Conservation (phyloP, 2,888 invertebrate genomes). For the Hydrotaea cyrtoneurina region DNA sequence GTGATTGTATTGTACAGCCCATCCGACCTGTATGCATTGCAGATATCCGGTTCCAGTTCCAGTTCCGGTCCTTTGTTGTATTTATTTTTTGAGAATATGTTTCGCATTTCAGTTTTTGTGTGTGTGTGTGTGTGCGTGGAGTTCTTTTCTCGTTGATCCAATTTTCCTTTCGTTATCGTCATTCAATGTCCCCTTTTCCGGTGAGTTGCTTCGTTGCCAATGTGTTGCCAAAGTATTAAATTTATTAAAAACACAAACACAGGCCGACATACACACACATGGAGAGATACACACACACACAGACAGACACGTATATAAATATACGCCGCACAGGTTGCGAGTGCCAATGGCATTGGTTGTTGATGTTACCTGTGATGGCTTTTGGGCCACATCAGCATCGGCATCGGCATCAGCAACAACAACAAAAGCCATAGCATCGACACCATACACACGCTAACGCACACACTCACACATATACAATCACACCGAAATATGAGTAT, state of each 20-base stretch:
- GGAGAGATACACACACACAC: slow-evolving; percentile 23
- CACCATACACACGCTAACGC: neutral
- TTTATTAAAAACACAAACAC: slow-evolving; percentile 59
- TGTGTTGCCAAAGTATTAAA: slow-evolving; percentile 66
- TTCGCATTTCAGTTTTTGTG: neutral
- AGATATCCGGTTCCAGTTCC: slow-evolving; percentile 26
- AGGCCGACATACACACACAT: slow-evolving; percentile 1
- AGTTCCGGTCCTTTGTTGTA: neutral
- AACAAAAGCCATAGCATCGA: slow-evolving; percentile 16
- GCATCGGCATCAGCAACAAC: slow-evolving; percentile 1
- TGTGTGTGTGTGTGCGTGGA: slow-evolving; percentile 34
- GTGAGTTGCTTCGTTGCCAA: slow-evolving; percentile 58
- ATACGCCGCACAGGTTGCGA: slow-evolving; percentile 56
- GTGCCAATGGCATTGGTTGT: slow-evolving; percentile 60
- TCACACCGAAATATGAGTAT: slow-evolving; percentile 21
- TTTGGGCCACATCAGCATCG: slow-evolving; percentile 55
- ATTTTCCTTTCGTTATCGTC: slow-evolving; percentile 64
- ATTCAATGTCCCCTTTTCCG: slow-evolving; percentile 44
- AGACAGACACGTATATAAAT: neutral
- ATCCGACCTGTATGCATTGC: neutral
- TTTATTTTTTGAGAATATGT: neutral
- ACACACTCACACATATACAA: neutral
- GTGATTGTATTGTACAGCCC: neutral
- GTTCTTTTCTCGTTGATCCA: slow-evolving; percentile 47
- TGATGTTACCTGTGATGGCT: slow-evolving; percentile 58